A percentile compares a stretch with the other conserved stretches of the same genome.
Evolutionary conservation across 2,113 vertebrate species (phyloP).

Genomic region (Progne subis): DNA sequence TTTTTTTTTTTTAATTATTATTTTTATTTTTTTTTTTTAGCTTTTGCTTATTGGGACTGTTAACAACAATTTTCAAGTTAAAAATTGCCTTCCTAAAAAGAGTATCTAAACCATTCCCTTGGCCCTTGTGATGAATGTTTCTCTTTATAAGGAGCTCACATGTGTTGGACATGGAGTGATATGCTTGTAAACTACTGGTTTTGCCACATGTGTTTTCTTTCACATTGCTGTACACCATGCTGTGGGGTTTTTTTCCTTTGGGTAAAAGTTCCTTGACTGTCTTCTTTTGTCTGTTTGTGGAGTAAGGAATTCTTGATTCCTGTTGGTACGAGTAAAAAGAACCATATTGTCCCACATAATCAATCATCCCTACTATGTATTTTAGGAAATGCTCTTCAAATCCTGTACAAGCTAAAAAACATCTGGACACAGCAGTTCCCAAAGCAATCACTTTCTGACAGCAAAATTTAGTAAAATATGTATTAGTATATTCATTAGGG

Average conservation of each 20-base stretch:
- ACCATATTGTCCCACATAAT: not conserved
- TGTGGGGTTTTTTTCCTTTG: not conserved
- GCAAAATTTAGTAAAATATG: not conserved
- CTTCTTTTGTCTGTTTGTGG: not conserved
- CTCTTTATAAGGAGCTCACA: not conserved
- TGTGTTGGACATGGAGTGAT: not conserved
- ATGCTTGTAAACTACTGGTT: not conserved
- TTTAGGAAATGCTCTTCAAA: not conserved
- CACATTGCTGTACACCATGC: not conserved
- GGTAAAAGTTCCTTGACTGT: not conserved
- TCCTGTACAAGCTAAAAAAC: not conserved
- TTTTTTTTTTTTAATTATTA: not conserved
- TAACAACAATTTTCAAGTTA: not conserved
- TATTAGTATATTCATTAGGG: not conserved
- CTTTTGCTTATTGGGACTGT: not conserved
- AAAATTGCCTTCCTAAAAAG: not conserved
- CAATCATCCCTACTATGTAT: not conserved
- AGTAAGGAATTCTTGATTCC: not conserved
- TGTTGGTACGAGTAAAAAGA: not conserved
- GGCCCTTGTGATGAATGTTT: not conserved
- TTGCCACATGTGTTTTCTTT: not conserved
- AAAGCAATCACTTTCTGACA: not conserved
- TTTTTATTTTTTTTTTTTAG: not conserved
- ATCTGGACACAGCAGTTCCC: not conserved
- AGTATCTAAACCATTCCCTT: not conserved